These are phyloP conservation scores for Bolinopsis microptera DNA, from an alignment of 37 sponge, comb jelly and placozoan species.

Conservation along the genomic window DNA sequence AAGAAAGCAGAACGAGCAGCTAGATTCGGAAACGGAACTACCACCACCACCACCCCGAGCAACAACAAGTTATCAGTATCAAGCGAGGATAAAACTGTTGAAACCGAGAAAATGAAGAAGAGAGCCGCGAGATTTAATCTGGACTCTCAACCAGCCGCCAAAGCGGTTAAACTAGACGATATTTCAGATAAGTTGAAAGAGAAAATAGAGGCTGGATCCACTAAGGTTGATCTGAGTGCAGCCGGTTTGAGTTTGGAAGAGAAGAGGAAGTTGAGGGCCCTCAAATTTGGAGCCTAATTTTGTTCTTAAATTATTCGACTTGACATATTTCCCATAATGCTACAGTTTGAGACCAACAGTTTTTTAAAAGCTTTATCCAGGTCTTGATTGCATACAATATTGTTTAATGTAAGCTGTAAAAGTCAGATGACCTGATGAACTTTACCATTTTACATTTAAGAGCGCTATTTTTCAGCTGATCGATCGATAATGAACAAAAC, in stretches of 20 bases:
- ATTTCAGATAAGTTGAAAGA: conserved; percentile 57
- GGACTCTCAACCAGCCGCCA: conserved; percentile 10
- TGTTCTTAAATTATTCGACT: background rate
- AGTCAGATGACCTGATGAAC: background rate
- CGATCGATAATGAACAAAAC: background rate
- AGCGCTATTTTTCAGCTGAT: background rate
- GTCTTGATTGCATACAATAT: no score
- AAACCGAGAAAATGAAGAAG: conserved; percentile 54
- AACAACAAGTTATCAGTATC: background rate
- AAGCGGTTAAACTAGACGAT: conserved; percentile 5
- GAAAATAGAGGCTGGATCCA: conserved; percentile 38
- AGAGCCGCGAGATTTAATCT: conserved; percentile 17
- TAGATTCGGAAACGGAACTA: background rate
- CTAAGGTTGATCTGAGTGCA: conserved; percentile 47
- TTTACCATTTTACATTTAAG: background rate
- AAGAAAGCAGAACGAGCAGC: conserved; percentile 49
- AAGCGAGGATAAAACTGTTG: background rate
- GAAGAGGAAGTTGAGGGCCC: conserved; percentile 54
- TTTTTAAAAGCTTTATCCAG: no score
- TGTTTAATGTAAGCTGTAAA: background rate
- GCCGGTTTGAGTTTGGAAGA: background rate
- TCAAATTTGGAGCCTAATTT: conserved; percentile 61
- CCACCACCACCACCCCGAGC: background rate
- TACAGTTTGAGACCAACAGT: no score
- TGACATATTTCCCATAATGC: no score